phyloP scores from a whole-genome alignment of 2,797 vertebrate genomes.

The Esox lucius region DNA sequence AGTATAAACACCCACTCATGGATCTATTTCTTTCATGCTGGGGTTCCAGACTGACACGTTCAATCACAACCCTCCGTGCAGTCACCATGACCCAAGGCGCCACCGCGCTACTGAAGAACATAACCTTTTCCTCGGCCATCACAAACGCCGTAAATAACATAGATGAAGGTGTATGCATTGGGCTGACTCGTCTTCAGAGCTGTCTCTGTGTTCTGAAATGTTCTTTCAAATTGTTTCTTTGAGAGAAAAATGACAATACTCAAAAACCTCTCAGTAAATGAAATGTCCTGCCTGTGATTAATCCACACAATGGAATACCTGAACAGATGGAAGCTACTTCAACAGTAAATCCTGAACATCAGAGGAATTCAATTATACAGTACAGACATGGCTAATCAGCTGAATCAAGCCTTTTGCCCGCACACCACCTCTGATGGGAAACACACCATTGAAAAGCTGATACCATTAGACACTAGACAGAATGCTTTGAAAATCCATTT shows the following conservation, averaged over 20 bases:
- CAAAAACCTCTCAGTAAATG: constrained; percentile 25
- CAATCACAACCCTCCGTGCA: not conserved
- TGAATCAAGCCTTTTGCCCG: not conserved
- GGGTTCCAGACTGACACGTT: not conserved
- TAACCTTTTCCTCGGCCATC: not conserved
- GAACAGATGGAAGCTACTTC: constrained; percentile 22
- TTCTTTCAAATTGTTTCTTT: not conserved
- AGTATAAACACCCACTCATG: not conserved
- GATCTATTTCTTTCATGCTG: not conserved
- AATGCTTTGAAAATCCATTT: not conserved
- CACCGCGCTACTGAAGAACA: not conserved
- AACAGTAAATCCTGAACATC: not conserved
- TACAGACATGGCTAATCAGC: not conserved
- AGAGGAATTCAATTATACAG: not conserved
- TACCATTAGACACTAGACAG: not conserved
- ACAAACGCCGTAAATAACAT: not conserved
- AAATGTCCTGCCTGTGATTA: constrained; percentile 33
- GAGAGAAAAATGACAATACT: not conserved
- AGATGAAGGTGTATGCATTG: not conserved
- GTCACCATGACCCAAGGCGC: not conserved
- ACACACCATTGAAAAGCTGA: not conserved
- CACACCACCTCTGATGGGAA: not conserved
- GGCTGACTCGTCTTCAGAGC: not conserved
- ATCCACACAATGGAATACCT: constrained; percentile 33
- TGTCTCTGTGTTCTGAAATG: not conserved